These are phyloP conservation scores for Drosophila hamatofila DNA, from an alignment of 2,888 invertebrate species.

Conservation along the genomic window DNA sequence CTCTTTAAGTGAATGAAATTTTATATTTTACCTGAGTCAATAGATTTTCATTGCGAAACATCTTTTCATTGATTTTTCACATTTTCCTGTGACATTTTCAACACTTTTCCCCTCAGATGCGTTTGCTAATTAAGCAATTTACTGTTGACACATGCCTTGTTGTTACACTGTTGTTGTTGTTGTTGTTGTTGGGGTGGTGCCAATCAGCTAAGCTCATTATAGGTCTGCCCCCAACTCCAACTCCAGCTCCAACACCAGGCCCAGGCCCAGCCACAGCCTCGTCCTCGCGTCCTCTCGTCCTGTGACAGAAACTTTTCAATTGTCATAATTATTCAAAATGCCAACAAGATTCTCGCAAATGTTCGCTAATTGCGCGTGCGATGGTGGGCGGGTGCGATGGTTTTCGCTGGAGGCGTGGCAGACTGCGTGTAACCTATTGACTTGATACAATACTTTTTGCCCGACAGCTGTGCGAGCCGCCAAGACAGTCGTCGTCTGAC, in stretches of 20 bases:
- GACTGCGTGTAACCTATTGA: slow-evolving; percentile 51
- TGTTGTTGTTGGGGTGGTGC: slow-evolving; percentile 23
- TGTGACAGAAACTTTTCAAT: slow-evolving; percentile 66
- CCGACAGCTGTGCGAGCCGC: slow-evolving; percentile 24
- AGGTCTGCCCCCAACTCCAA: slow-evolving; percentile 4
- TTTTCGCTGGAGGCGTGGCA: slow-evolving; percentile 23
- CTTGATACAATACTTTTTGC: slow-evolving; percentile 26
- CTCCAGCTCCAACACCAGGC: too few relatives aligned
- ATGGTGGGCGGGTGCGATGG: accelerated
- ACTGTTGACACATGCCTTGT: slow-evolving; percentile 49
- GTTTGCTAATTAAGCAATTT: slow-evolving; percentile 69
- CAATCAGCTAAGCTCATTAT: slow-evolving; percentile 64
- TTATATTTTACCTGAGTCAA: neutral
- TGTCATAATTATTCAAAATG: slow-evolving; percentile 79
- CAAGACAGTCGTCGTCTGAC: neutral
- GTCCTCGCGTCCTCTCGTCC: neutral
- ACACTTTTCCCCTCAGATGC: slow-evolving; percentile 40
- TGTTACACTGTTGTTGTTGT: neutral
- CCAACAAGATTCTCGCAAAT: slow-evolving; percentile 52
- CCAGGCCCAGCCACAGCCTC: neutral
- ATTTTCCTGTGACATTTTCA: slow-evolving; percentile 37
- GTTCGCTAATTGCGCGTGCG: slow-evolving; percentile 53
- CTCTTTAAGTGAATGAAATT: neutral
- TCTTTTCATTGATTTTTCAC: slow-evolving; percentile 16
- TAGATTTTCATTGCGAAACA: neutral